Base-by-base conservation (phyloP, 37 sponge, comb jelly and placozoan genomes). In the Aplysina aerophoba region DNA sequence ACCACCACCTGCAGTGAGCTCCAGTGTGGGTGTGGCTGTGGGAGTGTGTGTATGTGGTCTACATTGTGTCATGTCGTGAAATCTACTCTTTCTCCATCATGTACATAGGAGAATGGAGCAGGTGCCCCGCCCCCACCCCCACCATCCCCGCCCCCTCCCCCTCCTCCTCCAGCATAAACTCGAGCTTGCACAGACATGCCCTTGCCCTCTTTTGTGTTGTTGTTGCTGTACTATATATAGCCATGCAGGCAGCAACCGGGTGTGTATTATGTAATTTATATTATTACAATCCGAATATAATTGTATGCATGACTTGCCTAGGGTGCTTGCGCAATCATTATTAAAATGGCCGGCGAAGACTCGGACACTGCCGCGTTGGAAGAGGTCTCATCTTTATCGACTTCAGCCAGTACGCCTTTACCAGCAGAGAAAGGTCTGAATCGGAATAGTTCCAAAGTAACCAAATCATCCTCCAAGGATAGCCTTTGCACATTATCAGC, bases 11-110 rank as follows among this genome's bases (percentile, higher is more conserved):
- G 34, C 71, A 69, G 71, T 69, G 71, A 34, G 71, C 34, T 33
- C 28, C 35, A 30, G 71, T 69, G 71, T 69, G 71, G 13, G 71
- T 69, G 71, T 69, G 71, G 1, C 35, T 69, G 71, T 28, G 34
- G 13, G 71, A 5, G 34, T 28, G 71, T 69, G 71, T 69, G 71
- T 69, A 35, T 69, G 71, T 69, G 71, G 1, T 33, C 28, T 33
- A 30, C 35, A 30, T 31, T 69, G 34, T 27, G 6, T 69, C 17
- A 34, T 15, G 11, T 31, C 27, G 71, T 69, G 71, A 34, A 35
- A 1, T 31, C 34, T 16, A 34, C 17, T 28, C 35, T 65, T 24
- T 69, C 35, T 69, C 35, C 28, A 35, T 69, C 37, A 2, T 34
- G 20, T 28, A n/a, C n/a, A n/a, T n/a, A 19, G 21, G 31, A 75